Evolutionary conservation across 2,797 vertebrate species (phyloP).

Genomic region (Moxostoma hubbsi): DNA sequence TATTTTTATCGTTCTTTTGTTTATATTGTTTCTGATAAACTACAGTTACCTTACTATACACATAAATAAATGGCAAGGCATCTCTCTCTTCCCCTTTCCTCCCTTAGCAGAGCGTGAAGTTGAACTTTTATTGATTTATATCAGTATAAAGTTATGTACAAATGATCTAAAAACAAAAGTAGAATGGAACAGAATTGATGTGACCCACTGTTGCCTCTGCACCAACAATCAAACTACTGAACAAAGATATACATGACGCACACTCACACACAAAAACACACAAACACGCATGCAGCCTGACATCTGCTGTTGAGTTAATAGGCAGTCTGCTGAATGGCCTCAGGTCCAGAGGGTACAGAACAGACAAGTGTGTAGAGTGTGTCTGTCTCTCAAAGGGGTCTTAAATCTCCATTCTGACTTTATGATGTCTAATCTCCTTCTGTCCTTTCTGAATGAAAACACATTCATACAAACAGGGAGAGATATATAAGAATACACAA

Average conservation of each 20-base stretch:
- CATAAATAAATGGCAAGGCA: too few relatives aligned
- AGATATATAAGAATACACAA: not conserved
- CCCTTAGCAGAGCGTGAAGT: too few relatives aligned
- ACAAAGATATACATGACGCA: constrained; percentile 6
- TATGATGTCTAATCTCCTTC: constrained; percentile 45
- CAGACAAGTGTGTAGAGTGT: constrained; percentile 7
- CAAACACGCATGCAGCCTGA: constrained; percentile 24
- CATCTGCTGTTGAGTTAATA: constrained; percentile 41
- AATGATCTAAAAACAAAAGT: too few relatives aligned
- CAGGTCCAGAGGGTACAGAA: not conserved
- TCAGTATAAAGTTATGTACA: too few relatives aligned
- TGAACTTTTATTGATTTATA: too few relatives aligned
- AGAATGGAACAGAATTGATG: too few relatives aligned
- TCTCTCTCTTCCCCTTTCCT: too few relatives aligned
- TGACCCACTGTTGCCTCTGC: too few relatives aligned
- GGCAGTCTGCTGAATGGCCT: constrained; percentile 16
- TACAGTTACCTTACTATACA: too few relatives aligned
- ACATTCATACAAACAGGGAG: not conserved
- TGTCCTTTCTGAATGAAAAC: constrained; percentile 38
- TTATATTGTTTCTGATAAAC: too few relatives aligned
- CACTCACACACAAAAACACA: not conserved
- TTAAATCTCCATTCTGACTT: constrained; percentile 26
- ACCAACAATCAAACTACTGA: too few relatives aligned
- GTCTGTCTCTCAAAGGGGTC: constrained; percentile 23
- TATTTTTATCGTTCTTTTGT: too few relatives aligned